Evolutionary conservation across 2,888 invertebrate genomes (phyloP).

Genomic region (Ochlodes sylvanus): DNA sequence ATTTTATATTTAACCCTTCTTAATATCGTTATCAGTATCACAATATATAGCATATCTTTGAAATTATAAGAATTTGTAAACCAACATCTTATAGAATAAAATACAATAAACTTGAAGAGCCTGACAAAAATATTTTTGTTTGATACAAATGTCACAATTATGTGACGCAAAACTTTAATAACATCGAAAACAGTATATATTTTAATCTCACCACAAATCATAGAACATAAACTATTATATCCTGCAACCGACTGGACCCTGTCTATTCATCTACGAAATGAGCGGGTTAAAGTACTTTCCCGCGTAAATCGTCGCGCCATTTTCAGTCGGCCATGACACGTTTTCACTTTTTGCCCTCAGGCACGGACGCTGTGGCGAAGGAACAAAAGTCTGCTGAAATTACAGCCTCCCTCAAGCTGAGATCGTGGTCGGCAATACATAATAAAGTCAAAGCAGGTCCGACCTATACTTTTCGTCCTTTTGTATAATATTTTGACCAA

Average conservation of each 20-base stretch:
- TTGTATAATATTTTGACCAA: background rate
- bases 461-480: background rate
- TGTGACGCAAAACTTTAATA: background rate
- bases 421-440: constrained; percentile 33
- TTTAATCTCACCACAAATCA: background rate
- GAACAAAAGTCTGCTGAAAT: constrained; percentile 60
- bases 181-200: background rate
- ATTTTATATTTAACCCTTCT: too few species aligned
- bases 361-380: constrained; percentile 53
- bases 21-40: too few species aligned
- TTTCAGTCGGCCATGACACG: constrained; percentile 45
- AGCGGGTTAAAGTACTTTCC: constrained; percentile 50
- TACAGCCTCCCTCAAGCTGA: constrained; percentile 49
- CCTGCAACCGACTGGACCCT: constrained; percentile 6
- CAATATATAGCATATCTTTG: too few species aligned
- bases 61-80: too few species aligned
- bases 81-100: too few species aligned
- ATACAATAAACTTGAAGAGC: too few species aligned
- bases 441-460: constrained; percentile 48
- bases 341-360: constrained; percentile 57
- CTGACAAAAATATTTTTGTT: too few species aligned
- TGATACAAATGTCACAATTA: too few species aligned
- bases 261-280: constrained; percentile 41
- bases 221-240: background rate
- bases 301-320: constrained; percentile 53